A percentile compares a stretch with the other conserved stretches of the same genome.
Evolutionary conservation across 2,113 vertebrate species (phyloP).

Genomic region (Daboia siamensis): DNA sequence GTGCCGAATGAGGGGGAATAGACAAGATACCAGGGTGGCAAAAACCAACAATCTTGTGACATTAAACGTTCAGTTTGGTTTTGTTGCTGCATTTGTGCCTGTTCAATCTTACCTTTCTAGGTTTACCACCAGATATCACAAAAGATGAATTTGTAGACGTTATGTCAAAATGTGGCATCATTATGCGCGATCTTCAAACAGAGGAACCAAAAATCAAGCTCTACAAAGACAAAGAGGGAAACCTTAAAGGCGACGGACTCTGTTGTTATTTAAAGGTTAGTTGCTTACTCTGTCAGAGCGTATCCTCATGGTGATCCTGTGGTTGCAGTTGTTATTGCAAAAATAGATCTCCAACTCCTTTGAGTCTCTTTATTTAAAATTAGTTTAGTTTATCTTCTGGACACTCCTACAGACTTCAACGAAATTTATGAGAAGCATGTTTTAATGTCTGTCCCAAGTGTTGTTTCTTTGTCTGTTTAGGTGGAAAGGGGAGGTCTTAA

Average conservation of each 20-base stretch:
- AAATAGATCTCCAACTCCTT: background rate
- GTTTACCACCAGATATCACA: slow-evolving; percentile 90
- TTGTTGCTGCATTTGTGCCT: background rate
- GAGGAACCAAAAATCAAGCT: slow-evolving; percentile 96
- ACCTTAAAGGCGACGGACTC: slow-evolving; percentile 94
- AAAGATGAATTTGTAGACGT: slow-evolving; percentile 88
- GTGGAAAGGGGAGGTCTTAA: background rate
- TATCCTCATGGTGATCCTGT: background rate
- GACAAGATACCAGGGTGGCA: background rate
- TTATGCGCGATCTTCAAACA: slow-evolving; percentile 89
- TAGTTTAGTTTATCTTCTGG: background rate
- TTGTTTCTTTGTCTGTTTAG: background rate
- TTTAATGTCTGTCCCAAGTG: background rate
- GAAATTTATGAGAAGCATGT: background rate
- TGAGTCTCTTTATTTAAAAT: background rate
- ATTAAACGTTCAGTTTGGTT: background rate
- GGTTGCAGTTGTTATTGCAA: background rate
- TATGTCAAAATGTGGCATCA: slow-evolving; percentile 94
- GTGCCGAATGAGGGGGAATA: background rate
- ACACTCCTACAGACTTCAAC: background rate
- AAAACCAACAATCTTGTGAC: background rate
- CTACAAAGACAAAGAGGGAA: slow-evolving; percentile 91
- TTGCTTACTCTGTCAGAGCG: slow-evolving; percentile 15
- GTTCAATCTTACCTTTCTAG: slow-evolving; percentile 63
- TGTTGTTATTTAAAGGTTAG: slow-evolving; percentile 97